Evolutionary conservation across 2,888 invertebrate species (phyloP), one percentile per base, ranked within the genome.

Genomic region (Eupelmus urozonus): DNA sequence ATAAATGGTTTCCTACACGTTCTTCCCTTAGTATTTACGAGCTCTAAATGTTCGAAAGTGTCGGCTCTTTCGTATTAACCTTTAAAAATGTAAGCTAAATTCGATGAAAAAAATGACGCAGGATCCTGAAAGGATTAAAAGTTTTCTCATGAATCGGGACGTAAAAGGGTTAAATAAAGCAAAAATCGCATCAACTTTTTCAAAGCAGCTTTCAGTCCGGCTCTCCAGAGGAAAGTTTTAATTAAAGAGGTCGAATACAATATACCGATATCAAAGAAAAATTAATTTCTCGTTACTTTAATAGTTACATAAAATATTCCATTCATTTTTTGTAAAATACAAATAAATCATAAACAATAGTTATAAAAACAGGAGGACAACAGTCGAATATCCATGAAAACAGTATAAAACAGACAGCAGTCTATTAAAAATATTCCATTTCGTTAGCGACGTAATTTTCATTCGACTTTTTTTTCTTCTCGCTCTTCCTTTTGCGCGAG

Each of bases 241-340:
- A 67, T 67, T 67, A 67, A 66, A 66, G 53, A 55, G 20, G 13
- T 7, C 23, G 55, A 67, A 67, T 55, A 55, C 55, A 67, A 67
- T 60, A 25, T 18, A 29, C 23, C 25, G 23, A 25, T 40, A 40
- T 29, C 67, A 18, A 7, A 20, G 5, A 13, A 34, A 27, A 66
- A 66, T 51, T 51, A 66, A 40, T 66, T 11, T 25, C 27, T 18
- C 29, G 34, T 27, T 51, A 29, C 45, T 13, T 42, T 23, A 20
- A 45, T 23, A 23, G 16, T 20, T 42, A 63, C 13, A 57, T 25
- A 13, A 23, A 57, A 25, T 27, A 25, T 57, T 27, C n/a, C 13
- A 34, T 34, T 34, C 3, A 34, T 66, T 29, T 45, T 45, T 45
- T 16, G 9, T 45, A 13, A 16, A 13, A 13, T 45, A 13, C 13